These are phyloP conservation scores for Rhincodon typus DNA, from an alignment of 2,797 vertebrate genomes.

Conservation along the genomic window DNA sequence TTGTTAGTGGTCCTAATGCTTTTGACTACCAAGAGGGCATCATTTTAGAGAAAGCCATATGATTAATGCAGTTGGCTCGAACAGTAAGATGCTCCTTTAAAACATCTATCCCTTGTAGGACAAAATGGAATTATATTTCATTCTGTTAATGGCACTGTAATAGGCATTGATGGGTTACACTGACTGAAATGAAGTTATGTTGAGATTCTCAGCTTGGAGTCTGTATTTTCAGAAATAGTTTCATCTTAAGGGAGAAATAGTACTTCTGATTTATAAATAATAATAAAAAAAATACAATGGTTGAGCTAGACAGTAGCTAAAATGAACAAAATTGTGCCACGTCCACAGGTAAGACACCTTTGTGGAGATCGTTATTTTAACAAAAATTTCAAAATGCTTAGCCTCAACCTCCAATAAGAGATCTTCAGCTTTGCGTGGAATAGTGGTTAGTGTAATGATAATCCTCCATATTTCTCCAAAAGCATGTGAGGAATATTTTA, in stretches of 20 bases:
- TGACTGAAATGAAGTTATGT: neutral
- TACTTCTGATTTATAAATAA: neutral
- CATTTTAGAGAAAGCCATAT: neutral
- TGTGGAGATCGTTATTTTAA: neutral
- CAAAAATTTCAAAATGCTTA: neutral
- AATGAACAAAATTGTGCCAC: neutral
- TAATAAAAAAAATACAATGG: neutral
- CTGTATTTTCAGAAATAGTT: neutral
- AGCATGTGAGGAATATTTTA: neutral
- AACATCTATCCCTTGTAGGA: neutral
- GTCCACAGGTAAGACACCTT: neutral
- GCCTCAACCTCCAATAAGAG: neutral
- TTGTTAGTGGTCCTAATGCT: neutral
- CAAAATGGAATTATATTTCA: neutral
- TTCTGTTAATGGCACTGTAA: neutral
- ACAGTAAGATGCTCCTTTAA: neutral
- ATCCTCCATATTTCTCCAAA: neutral
- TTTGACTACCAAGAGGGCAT: neutral
- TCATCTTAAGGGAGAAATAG: neutral
- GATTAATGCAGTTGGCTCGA: neutral
- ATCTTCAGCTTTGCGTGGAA: neutral
- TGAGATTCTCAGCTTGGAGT: neutral
- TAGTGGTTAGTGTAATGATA: neutral
- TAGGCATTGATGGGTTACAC: neutral
- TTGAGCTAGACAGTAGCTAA: neutral